Evolutionary conservation across 2,888 invertebrate species (phyloP), one percentile per base, ranked within the genome.

Genomic region (Autographa gamma): DNA sequence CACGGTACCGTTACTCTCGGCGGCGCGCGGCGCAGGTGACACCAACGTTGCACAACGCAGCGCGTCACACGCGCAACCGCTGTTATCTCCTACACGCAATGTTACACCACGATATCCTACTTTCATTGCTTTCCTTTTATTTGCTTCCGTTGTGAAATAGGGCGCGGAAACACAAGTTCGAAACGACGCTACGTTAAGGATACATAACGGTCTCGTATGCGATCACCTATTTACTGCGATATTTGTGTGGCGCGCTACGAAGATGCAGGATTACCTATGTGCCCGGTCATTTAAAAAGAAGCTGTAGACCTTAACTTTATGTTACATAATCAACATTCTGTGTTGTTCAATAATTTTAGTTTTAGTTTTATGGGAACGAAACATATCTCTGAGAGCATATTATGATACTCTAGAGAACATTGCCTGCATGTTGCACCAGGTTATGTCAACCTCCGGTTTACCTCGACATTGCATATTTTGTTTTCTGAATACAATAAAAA

Each of bases 21-120:
- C 43, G 4, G 16, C 41, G 11, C 41, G 41, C 43, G 31, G 31
- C 31, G 60, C 65, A 48, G 16, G 69, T 34, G 9, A 25, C 11
- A 25, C 34, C 18, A 11, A 14, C 8, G 32, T 73, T 65, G 74
- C 71, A 41, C 76, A 65, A 74, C 54, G 18, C 14, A 13, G 54
- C 70, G 59, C 74, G 66, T 74, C 64, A 69, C 48, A 56, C 38
- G n/a, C 18, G 16, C 32, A 13, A 58, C 58, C 11, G 41, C 63
- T 2, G 52, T 25, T 32, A 54, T 56, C 25, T 14, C 63, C 69
- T 61, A 58, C 69, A 38, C 38, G 38, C 60, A 56, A 58, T n/a
- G 16, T 76, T 77, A 70, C 78, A 56, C 62, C 74, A 76, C 54
- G 7, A 61, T 74, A 64, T 64, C n/a, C 52, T 59, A 64, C 25